phyloP scores from a whole-genome alignment of 2,113 vertebrate genomes.

The Podilymbus podiceps region DNA sequence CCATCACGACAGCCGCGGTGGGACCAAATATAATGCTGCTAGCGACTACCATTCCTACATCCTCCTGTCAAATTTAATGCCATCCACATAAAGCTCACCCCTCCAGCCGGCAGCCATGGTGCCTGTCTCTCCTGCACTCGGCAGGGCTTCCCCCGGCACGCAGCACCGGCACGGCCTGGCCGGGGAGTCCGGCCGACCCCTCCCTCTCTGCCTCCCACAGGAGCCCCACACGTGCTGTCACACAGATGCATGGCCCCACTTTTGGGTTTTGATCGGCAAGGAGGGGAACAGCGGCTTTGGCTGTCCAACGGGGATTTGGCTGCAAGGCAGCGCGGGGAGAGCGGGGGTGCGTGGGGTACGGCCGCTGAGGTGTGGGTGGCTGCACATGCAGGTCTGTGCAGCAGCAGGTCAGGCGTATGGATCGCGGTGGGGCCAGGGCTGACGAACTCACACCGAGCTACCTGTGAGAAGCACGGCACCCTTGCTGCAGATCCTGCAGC shows the following conservation, averaged over 20 bases:
- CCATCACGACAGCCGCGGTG: not conserved
- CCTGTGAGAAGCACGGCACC: not conserved
- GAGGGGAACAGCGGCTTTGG: not conserved
- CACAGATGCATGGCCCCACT: not conserved
- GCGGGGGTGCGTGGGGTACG: rapidly evolving
- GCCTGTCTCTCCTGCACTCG: not conserved
- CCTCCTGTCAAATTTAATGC: not conserved
- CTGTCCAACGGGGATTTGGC: not conserved
- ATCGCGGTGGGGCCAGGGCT: rapidly evolving
- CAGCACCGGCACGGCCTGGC: rapidly evolving
- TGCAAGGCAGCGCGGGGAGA: not conserved
- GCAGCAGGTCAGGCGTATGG: not conserved
- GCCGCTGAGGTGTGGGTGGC: not conserved
- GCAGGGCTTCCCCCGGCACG: rapidly evolving
- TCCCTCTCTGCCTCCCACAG: not conserved
- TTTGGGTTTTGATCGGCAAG: not conserved
- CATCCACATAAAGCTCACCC: not conserved
- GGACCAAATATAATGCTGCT: not conserved
- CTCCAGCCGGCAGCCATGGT: not conserved
- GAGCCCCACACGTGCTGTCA: not conserved
- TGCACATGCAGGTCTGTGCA: not conserved
- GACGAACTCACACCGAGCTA: not conserved
- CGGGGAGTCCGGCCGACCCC: rapidly evolving
- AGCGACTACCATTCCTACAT: not conserved
- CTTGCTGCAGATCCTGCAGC: not conserved